Percentiles rank a stretch among this genome's conserved stretches.
Conservation (phyloP, 1,140 invertebrate species). For the Drosophila eugracilis region DNA sequence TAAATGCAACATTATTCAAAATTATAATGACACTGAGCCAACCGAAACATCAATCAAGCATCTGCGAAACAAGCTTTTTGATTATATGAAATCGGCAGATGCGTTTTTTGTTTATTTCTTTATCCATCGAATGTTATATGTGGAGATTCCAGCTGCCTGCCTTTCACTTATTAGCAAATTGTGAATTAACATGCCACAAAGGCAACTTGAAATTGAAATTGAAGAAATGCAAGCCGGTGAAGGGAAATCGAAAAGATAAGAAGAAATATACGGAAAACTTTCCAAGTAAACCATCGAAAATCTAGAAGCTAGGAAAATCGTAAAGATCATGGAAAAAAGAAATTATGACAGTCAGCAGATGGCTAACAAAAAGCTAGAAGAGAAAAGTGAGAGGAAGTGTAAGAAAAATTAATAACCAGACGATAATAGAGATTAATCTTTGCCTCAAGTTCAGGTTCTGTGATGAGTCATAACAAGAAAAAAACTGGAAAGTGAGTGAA, state of each 20-base stretch:
- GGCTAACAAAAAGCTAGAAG: neutral
- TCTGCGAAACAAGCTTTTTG: slow-evolving; percentile 41
- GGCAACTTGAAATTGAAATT: slow-evolving; percentile 46
- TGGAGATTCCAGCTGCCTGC: slow-evolving; percentile 33
- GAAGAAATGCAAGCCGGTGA: slow-evolving; percentile 36
- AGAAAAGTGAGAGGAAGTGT: slow-evolving; percentile 42
- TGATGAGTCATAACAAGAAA: slow-evolving; percentile 20
- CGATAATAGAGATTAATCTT: slow-evolving; percentile 40
- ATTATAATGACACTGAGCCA: slow-evolving; percentile 35
- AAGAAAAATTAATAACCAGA: slow-evolving; percentile 42
- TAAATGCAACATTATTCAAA: slow-evolving; percentile 36
- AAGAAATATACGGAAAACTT: slow-evolving; percentile 12
- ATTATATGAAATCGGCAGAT: slow-evolving; percentile 31
- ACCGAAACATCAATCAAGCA: slow-evolving; percentile 45
- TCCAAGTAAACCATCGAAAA: slow-evolving; percentile 14
- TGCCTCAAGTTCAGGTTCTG: slow-evolving; percentile 16
- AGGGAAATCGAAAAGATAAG: slow-evolving; percentile 4
- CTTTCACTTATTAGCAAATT: slow-evolving; percentile 80
- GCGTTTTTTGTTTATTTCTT: slow-evolving; percentile 15
- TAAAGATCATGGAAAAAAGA: slow-evolving; percentile 4
- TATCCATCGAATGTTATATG: slow-evolving; percentile 21
- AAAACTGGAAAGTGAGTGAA: slow-evolving; percentile 31
- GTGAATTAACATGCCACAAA: slow-evolving; percentile 70
- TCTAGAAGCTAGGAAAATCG: slow-evolving; percentile 26
- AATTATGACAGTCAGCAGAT: neutral